Evolutionary conservation across 2,113 vertebrate species (phyloP).

Genomic region (Aspidoscelis tigris): DNA sequence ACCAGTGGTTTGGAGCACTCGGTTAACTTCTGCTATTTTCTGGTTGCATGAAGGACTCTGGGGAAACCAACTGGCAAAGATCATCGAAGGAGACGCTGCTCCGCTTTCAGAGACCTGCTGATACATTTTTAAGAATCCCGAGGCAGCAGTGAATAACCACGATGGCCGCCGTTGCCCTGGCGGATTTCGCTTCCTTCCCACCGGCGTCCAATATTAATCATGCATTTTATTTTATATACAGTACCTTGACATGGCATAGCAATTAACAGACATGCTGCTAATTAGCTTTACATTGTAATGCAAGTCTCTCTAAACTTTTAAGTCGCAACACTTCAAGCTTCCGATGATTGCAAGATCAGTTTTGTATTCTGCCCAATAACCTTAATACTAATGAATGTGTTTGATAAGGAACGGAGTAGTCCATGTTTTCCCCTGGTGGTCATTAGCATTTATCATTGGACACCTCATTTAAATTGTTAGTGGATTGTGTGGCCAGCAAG

Average conservation of each 20-base stretch:
- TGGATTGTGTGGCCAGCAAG: slow-evolving; percentile 44
- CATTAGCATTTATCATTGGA: slow-evolving; percentile 73
- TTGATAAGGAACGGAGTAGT: slow-evolving; percentile 71
- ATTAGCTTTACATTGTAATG: slow-evolving; percentile 80
- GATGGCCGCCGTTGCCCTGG: slow-evolving; percentile 18
- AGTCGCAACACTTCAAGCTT: slow-evolving; percentile 71
- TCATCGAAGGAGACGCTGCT: slow-evolving; percentile 11
- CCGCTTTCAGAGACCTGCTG: slow-evolving; percentile 19
- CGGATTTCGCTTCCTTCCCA: slow-evolving; percentile 43
- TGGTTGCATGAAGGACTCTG: neutral
- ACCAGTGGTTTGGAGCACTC: neutral
- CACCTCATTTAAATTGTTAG: slow-evolving; percentile 73
- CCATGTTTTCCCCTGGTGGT: slow-evolving; percentile 66
- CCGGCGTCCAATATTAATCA: slow-evolving; percentile 38
- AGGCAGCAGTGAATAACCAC: slow-evolving; percentile 12
- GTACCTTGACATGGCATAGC: slow-evolving; percentile 65
- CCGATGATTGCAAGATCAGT: slow-evolving; percentile 77
- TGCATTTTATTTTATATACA: slow-evolving; percentile 63
- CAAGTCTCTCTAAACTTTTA: slow-evolving; percentile 74
- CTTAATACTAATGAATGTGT: slow-evolving; percentile 73
- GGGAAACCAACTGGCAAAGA: neutral
- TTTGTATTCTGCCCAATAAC: slow-evolving; percentile 57
- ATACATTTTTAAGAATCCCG: slow-evolving; percentile 33
- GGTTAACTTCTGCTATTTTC: slow-evolving; percentile 20
- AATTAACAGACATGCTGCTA: slow-evolving; percentile 76